Percentiles rank a stretch among this genome's conserved stretches.
phyloP scores from a whole-genome alignment of 2,113 vertebrate species.

The Leuciscus idus region DNA sequence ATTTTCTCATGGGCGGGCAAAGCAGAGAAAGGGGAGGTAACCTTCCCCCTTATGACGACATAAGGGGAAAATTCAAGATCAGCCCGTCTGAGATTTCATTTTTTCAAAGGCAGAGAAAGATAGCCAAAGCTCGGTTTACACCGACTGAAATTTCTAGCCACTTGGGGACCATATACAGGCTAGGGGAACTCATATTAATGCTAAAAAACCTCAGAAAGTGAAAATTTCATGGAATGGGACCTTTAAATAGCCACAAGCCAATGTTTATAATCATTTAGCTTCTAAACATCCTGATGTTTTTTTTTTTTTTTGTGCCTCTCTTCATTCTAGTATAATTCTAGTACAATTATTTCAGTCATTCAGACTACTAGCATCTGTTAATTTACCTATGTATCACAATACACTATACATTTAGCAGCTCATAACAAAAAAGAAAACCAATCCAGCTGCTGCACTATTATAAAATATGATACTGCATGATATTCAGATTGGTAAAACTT shows the following conservation, averaged over 20 bases:
- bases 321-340: not conserved
- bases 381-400: not conserved
- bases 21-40: no score
- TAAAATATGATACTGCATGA: slow-evolving; percentile 39
- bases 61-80: no score
- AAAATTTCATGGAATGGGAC: no score
- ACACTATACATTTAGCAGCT: not conserved
- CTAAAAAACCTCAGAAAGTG: no score
- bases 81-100: no score
- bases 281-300: not conserved
- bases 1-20: no score
- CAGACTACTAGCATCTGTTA: not conserved
- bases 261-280: not conserved
- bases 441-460: not conserved
- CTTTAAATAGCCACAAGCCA: not conserved
- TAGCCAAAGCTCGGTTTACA: no score
- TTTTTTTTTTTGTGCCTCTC: not conserved
- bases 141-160: no score
- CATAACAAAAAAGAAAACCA: not conserved
- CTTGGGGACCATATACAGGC: no score
- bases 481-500: slow-evolving; percentile 25
- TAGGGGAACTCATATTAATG: no score
- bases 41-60: no score
- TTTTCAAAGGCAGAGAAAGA: no score
- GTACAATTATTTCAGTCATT: not conserved